Base-by-base conservation (phyloP, 2,888 invertebrate species). In the Drosophila emarginata region DNA sequence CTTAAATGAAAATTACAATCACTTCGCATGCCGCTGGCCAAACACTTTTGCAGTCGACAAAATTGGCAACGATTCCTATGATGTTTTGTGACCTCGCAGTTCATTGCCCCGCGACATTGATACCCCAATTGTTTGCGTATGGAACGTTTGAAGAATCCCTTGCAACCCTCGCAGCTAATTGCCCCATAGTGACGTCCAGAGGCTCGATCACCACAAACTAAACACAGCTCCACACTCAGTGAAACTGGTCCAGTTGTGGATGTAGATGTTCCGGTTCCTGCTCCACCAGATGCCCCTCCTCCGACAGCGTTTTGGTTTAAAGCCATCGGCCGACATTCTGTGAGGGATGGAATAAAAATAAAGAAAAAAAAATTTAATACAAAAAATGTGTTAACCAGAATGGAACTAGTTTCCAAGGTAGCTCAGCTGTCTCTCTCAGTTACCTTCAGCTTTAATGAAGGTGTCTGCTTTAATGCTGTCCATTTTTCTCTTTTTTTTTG, bases 41-140 rank as follows among this genome's bases (percentile, higher is more conserved):
- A 94, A 91, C 99, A 99, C 93, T 99, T 99, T 93, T 99, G 98
- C 77, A 99, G 94, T 58, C 99, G 95, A 92, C 99, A 99, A 93
- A 98, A 99, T 93, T 99, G 99, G 93, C 99, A 99, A 66, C 99
- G 94, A 93, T 99, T 99, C 72, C 99, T 94, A 91, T 99, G 99
- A 90, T 99, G 98, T 92, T 99, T 99, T 64, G 98, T 99, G 77
- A 99, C 98, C 92, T 98, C 98, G 90, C 99, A 99, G 92, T 97
- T 97, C 94, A 98, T 98, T 86, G 95, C 96, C 64, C 99, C 98
- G 2, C 99, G 94, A 90, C 99, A 99, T 80, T 98, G 97, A 92
- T 99, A 99, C 54, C 98, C 99, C 61, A 98, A 93, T 92, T 98
- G 97, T 92, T 99, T 99, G 64, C 99, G 95, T 85, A 99, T 99